phyloP scores from a whole-genome alignment of 2,888 invertebrate species.

The Acrocyrtus sp. region DNA sequence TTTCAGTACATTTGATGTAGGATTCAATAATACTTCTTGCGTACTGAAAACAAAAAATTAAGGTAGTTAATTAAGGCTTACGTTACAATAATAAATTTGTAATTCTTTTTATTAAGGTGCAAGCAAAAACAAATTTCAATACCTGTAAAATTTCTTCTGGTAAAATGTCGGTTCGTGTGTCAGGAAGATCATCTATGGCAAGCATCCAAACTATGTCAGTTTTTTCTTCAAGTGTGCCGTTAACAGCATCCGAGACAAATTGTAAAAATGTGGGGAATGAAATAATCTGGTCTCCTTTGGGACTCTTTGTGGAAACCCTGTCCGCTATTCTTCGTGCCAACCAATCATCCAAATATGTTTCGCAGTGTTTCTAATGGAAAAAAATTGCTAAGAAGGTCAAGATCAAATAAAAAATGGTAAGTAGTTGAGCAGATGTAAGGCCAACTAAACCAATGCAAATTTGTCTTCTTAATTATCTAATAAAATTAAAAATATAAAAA shows the following conservation, averaged over 20 bases:
- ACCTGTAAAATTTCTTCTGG: conserved; percentile 60
- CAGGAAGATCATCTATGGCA: conserved; percentile 43
- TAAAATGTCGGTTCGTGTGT: conserved; percentile 40
- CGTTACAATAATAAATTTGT: no score
- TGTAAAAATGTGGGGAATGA: conserved; percentile 47
- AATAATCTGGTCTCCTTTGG: conserved; percentile 53
- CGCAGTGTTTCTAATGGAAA: conserved; percentile 55
- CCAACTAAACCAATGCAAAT: background rate
- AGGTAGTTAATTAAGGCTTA: no score
- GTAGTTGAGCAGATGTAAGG: background rate
- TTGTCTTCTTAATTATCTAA: background rate
- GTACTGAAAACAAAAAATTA: conserved; percentile 50
- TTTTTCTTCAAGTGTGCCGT: conserved; percentile 59
- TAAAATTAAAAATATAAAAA: background rate
- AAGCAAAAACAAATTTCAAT: background rate
- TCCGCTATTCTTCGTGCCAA: conserved; percentile 54
- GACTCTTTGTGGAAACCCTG: conserved; percentile 45
- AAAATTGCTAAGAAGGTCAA: background rate
- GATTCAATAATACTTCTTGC: conserved; percentile 58
- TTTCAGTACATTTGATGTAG: conserved; percentile 58
- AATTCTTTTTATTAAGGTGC: no score
- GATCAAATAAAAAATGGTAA: background rate
- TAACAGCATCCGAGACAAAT: conserved; percentile 57
- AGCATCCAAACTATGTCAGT: conserved; percentile 55
- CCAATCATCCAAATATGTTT: conserved; percentile 61